Conservation (phyloP, 2,888 invertebrate genomes). For the Horisme vitalbata region DNA sequence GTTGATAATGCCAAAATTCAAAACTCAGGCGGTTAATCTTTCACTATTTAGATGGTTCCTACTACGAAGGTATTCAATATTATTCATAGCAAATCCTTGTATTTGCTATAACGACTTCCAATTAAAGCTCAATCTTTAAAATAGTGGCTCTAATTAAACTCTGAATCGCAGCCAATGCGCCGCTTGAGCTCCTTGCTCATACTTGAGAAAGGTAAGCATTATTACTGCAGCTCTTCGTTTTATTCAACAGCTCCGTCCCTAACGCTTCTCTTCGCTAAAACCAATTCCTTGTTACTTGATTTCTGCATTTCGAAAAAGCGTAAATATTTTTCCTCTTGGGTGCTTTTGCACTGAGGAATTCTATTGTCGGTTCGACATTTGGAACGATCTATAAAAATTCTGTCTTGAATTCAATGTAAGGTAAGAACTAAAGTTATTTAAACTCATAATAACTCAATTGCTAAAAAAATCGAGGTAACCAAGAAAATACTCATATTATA, state of each 20-base stretch:
- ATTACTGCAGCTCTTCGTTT: slow-evolving; percentile 66
- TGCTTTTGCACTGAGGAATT: slow-evolving; percentile 73
- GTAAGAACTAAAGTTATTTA: no score
- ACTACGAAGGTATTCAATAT: no score
- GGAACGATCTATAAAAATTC: no score
- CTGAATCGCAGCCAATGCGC: slow-evolving; percentile 38
- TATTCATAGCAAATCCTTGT: slow-evolving; percentile 23
- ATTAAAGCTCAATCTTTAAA: slow-evolving; percentile 18
- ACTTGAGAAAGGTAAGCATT: slow-evolving; percentile 69
- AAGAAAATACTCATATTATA: no score
- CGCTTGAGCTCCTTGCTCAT: slow-evolving; percentile 58
- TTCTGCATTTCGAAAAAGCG: slow-evolving; percentile 81
- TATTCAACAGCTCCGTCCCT: slow-evolving; percentile 70
- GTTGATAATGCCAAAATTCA: no score
- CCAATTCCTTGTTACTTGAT: slow-evolving; percentile 82
- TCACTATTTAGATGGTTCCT: no score
- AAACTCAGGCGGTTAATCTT: no score
- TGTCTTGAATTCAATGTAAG: no score
- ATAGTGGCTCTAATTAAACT: slow-evolving; percentile 37
- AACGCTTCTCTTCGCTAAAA: slow-evolving; percentile 75
- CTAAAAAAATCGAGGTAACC: no score
- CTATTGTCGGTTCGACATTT: slow-evolving; percentile 61
- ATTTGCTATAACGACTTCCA: slow-evolving; percentile 11
- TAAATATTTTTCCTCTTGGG: slow-evolving; percentile 79
- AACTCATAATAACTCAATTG: no score